phyloP scores from a whole-genome alignment of 1,140 invertebrate genomes.

The Drosophila tropicalis region DNA sequence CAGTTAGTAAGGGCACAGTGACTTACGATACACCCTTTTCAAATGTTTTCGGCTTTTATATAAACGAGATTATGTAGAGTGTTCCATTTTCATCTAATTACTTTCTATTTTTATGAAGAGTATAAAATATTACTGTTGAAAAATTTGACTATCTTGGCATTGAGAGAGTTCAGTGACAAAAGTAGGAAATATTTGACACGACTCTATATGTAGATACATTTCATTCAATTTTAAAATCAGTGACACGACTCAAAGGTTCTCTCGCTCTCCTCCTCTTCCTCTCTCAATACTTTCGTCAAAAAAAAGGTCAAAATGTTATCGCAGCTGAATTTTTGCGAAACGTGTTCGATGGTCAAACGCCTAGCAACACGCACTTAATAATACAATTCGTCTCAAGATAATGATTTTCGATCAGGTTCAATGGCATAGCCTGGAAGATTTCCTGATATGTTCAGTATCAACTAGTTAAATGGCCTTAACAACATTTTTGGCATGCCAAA shows the following conservation, averaged over 20 bases:
- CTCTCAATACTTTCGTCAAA: too few species aligned
- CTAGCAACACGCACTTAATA: conserved; percentile 44
- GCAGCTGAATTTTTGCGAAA: conserved; percentile 13
- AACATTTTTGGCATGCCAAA: too few species aligned
- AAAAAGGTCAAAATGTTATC: conserved; percentile 47
- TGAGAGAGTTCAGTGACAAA: conserved; percentile 51
- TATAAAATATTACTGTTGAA: background rate
- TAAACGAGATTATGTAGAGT: too few species aligned
- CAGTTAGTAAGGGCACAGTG: background rate
- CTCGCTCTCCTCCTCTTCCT: background rate
- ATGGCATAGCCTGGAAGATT: conserved; percentile 46
- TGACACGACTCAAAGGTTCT: background rate
- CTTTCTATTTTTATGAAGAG: background rate
- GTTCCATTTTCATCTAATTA: too few species aligned
- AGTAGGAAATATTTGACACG: conserved; percentile 1
- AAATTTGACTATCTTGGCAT: conserved; percentile 36
- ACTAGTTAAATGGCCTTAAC: background rate
- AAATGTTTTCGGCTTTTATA: background rate
- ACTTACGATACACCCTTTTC: background rate
- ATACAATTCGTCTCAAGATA: conserved; percentile 33
- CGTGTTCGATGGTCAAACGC: conserved; percentile 18
- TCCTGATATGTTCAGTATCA: background rate
- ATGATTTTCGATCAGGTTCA: conserved; percentile 65
- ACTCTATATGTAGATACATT: background rate
- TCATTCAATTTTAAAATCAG: background rate